phyloP scores from a whole-genome alignment of 2,797 vertebrate genomes.

The Danio jaintianensis region DNA sequence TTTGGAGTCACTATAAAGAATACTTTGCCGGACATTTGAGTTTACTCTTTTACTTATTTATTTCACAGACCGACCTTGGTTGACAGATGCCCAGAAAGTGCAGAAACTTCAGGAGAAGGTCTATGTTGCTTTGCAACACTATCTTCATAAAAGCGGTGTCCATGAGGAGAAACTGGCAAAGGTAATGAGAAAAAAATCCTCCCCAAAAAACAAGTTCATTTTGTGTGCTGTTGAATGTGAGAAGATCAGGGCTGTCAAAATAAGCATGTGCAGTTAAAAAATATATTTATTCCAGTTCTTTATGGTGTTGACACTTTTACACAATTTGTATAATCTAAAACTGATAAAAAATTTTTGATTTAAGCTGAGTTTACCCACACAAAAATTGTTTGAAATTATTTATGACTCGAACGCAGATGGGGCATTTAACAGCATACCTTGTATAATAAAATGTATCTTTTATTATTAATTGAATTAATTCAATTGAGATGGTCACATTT shows the following conservation, averaged over 20 bases:
- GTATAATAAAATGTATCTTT: background rate
- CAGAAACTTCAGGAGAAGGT: conserved; percentile 91
- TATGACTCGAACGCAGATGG: conserved; percentile 15
- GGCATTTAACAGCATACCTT: conserved; percentile 2
- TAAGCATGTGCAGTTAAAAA: background rate
- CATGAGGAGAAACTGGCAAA: conserved; percentile 88
- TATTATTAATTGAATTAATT: background rate
- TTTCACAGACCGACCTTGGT: conserved; percentile 85
- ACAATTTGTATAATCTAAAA: too few species aligned
- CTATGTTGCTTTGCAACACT: conserved; percentile 86
- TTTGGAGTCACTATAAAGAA: background rate
- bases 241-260: background rate
- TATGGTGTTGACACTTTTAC: background rate
- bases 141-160: conserved; percentile 84
- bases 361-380: background rate
- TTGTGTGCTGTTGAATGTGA: conserved; percentile 12
- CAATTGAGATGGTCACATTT: background rate
- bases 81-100: conserved; percentile 87
- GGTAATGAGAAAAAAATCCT: conserved; percentile 75
- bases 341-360: conserved; percentile 7
- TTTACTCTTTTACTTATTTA: background rate
- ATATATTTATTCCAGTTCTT: background rate
- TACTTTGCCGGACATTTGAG: background rate
- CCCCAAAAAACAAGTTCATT: background rate
- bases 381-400: background rate